Evolutionary conservation across 2,113 vertebrate species (phyloP).

Genomic region (Anser brachyrhynchus): DNA sequence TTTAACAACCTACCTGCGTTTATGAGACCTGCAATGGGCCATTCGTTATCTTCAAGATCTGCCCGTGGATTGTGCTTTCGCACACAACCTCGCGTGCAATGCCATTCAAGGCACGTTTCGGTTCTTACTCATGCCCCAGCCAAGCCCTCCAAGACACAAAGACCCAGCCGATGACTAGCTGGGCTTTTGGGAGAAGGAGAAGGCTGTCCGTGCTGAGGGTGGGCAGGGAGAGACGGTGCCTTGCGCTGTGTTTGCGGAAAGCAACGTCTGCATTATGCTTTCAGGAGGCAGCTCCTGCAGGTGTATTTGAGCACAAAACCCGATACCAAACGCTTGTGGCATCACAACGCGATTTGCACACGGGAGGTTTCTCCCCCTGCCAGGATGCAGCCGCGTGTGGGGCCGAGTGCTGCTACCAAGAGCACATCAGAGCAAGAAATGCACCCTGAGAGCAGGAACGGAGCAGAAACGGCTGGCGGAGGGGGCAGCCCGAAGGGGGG

Average conservation of each 20-base stretch:
- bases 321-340: background rate
- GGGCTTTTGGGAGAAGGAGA: background rate
- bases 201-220: background rate
- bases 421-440: background rate
- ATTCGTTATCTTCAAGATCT: conserved; percentile 10
- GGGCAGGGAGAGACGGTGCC: background rate
- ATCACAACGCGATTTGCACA: background rate
- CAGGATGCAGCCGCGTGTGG: background rate
- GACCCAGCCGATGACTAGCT: background rate
- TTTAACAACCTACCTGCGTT: conserved; percentile 14
- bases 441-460: background rate
- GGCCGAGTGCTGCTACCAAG: background rate
- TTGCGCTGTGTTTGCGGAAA: background rate
- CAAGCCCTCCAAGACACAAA: background rate
- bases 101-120: background rate
- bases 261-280: conserved; percentile 31
- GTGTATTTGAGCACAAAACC: background rate
- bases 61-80: background rate
- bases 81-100: background rate
- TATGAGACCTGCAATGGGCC: background rate
- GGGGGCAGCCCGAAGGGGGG: background rate
- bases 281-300: background rate
- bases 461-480: fast-evolving
- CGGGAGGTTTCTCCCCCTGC: background rate
- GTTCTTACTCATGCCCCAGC: background rate